Percentiles rank a stretch among this genome's conserved stretches.
phyloP scores from a whole-genome alignment of 2,888 invertebrate genomes.

The Drosophila buzzatii region DNA sequence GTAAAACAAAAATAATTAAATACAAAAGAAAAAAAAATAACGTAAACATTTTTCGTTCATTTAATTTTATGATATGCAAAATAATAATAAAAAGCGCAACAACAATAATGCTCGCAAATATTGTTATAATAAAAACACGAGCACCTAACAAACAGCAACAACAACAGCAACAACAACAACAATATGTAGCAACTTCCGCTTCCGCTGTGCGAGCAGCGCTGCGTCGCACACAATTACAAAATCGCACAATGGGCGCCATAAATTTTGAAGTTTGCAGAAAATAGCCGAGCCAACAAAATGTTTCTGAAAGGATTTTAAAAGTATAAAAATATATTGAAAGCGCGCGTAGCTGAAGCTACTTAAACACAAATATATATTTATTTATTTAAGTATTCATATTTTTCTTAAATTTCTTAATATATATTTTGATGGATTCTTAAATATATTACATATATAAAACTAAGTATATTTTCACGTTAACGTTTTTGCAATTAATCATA shows the following conservation, averaged over 20 bases:
- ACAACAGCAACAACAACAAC: slow-evolving; percentile 38
- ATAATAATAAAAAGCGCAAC: slow-evolving; percentile 67
- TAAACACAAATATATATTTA: background rate
- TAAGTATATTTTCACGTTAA: too few relatives aligned
- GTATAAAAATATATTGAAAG: background rate
- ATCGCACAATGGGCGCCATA: slow-evolving; percentile 32
- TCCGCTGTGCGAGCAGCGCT: slow-evolving; percentile 46
- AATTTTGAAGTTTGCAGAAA: slow-evolving; percentile 22
- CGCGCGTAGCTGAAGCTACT: background rate
- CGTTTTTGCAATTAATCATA: too few relatives aligned
- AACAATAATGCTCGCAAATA: slow-evolving; percentile 57
- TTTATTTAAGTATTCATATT: background rate
- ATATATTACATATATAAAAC: too few relatives aligned
- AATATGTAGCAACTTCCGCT: slow-evolving; percentile 71
- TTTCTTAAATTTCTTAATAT: background rate
- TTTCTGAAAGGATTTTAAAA: too few relatives aligned
- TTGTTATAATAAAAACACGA: slow-evolving; percentile 69
- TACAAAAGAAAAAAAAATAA: slow-evolving; percentile 15
- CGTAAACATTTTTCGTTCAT: slow-evolving; percentile 65
- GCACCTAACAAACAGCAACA: slow-evolving; percentile 61
- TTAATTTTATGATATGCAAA: slow-evolving; percentile 73
- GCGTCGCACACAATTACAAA: slow-evolving; percentile 42
- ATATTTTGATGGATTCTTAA: background rate
- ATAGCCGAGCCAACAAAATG: background rate
- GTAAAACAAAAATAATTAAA: background rate